phyloP scores from a whole-genome alignment of 2,797 vertebrate genomes.

The Falco concolor region DNA sequence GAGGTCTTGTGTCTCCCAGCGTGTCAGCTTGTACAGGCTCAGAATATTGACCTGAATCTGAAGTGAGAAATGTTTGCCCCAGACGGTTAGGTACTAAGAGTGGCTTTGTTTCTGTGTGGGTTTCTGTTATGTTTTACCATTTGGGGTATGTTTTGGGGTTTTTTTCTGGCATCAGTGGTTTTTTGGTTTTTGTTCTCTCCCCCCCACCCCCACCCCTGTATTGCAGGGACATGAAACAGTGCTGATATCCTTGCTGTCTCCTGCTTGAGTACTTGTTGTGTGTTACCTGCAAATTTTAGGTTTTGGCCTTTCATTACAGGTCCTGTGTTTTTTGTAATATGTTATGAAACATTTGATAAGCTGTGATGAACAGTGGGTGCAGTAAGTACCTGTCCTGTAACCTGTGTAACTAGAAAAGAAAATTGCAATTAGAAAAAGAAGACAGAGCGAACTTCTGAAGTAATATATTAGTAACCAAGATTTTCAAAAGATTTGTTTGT shows the following conservation, averaged over 20 bases:
- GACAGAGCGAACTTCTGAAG: background rate
- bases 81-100: background rate
- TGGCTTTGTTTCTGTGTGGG: background rate
- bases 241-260: background rate
- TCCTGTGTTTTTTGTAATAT: background rate
- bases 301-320: background rate
- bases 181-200: rapidly evolving
- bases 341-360: background rate
- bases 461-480: background rate
- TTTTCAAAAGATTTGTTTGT: background rate
- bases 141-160: background rate
- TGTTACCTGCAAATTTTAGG: background rate
- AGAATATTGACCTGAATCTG: background rate
- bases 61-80: background rate
- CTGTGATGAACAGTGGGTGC: background rate
- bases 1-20: background rate
- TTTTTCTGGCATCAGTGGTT: background rate
- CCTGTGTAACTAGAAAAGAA: background rate
- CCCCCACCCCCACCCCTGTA: rapidly evolving
- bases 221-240: background rate
- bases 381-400: background rate
- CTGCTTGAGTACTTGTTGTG: background rate
- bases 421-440: background rate
- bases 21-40: background rate
- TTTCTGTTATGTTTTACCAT: background rate